phyloP scores from a whole-genome alignment of 2,113 vertebrate genomes.

The Notothenia coriiceps region DNA sequence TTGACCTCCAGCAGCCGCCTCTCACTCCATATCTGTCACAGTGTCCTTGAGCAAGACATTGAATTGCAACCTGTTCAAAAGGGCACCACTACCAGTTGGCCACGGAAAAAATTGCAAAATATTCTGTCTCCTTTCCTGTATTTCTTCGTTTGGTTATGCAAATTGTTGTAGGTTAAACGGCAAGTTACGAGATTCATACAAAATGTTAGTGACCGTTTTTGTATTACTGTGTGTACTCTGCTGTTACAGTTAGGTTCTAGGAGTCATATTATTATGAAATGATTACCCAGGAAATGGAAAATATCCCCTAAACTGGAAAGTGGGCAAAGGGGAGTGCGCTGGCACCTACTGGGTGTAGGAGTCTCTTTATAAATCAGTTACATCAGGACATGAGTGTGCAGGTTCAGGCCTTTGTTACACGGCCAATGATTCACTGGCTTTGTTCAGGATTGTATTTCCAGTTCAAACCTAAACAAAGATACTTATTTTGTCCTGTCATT shows the following conservation, averaged over 20 bases:
- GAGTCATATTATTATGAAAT: constrained; percentile 23
- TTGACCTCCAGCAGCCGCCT: constrained; percentile 22
- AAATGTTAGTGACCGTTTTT: background rate
- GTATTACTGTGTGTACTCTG: background rate
- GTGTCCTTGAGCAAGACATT: constrained; percentile 22
- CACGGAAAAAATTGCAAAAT: too few species aligned
- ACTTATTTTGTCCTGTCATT: background rate
- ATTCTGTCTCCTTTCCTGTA: too few species aligned
- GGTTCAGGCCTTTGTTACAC: constrained; percentile 48
- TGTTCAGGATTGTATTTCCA: constrained; percentile 21
- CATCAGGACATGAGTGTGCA: constrained; percentile 57
- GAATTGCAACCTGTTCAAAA: background rate
- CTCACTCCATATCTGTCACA: constrained; percentile 4
- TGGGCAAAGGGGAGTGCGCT: constrained; percentile 22
- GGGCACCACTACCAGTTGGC: background rate
- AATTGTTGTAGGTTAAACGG: background rate
- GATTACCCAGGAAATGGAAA: constrained; percentile 49
- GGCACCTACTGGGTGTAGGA: constrained; percentile 21
- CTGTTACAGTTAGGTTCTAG: background rate
- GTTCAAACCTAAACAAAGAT: background rate
- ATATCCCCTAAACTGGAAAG: constrained; percentile 29
- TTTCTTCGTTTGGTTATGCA: too few species aligned
- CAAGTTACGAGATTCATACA: background rate
- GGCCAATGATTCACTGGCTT: constrained; percentile 56
- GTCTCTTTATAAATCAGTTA: constrained; percentile 66